Evolutionary conservation across 2,113 vertebrate species (phyloP).

Genomic region (Zosterops lateralis): DNA sequence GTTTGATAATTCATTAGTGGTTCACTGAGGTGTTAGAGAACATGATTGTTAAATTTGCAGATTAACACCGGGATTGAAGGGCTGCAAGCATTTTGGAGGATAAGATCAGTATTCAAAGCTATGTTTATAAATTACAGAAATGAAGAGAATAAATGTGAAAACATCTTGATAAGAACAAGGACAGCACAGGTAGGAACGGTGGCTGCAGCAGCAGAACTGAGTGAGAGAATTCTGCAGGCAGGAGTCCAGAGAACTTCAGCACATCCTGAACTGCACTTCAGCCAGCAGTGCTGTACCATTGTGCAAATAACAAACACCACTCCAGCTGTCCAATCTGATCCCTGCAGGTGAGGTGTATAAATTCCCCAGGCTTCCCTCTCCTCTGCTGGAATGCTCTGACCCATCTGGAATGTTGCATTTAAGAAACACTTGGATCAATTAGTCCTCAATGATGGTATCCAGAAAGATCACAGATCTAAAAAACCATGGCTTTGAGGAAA

Average conservation of each 20-base stretch:
- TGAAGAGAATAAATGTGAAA: not conserved
- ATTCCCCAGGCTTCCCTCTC: not conserved
- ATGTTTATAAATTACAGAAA: not conserved
- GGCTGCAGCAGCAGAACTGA: not conserved
- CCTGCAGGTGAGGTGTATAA: not conserved
- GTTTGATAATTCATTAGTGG: not conserved
- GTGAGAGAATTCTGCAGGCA: not conserved
- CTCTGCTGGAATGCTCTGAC: not conserved
- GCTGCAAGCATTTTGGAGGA: not conserved
- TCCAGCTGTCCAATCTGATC: not conserved
- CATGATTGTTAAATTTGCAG: not conserved
- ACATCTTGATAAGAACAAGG: not conserved
- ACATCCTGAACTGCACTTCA: not conserved
- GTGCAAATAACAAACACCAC: not conserved
- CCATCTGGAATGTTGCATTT: not conserved
- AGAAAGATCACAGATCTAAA: not conserved
- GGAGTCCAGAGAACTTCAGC: not conserved
- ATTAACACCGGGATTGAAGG: not conserved
- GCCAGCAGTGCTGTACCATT: not conserved
- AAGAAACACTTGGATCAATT: not conserved
- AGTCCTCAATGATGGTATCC: not conserved
- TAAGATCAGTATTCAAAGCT: not conserved
- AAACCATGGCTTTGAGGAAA: not conserved
- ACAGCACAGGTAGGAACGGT: not conserved
- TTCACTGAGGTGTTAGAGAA: not conserved